Evolutionary conservation across 2,797 vertebrate species (phyloP).

Genomic region (Amniataba percoides): DNA sequence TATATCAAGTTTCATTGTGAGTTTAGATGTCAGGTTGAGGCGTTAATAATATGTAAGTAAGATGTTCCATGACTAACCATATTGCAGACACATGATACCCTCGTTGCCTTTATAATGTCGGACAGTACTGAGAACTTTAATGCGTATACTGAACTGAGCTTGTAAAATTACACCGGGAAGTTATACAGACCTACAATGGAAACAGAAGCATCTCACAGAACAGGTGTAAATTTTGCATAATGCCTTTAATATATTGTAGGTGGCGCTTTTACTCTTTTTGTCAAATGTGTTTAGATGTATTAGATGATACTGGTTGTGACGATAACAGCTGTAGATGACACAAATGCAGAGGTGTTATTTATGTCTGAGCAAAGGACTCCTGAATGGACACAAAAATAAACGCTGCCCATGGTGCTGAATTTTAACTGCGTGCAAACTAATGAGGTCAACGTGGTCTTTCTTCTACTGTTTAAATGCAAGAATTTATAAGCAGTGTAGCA

Average conservation of each 20-base stretch:
- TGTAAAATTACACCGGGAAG: constrained; percentile 26
- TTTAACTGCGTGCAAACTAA: neutral
- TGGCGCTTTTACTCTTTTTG: neutral
- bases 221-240: neutral
- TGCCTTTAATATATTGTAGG: neutral
- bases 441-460: neutral
- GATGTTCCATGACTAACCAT: neutral
- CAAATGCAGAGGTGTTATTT: neutral
- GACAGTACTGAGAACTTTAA: constrained; percentile 3
- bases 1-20: neutral
- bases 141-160: constrained; percentile 20
- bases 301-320: neutral
- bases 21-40: neutral
- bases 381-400: neutral
- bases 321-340: neutral
- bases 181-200: neutral
- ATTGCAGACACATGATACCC: constrained; percentile 6
- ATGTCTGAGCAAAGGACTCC: neutral
- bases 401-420: neutral
- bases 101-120: constrained; percentile 11
- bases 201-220: neutral
- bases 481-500: neutral
- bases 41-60: neutral
- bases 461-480: neutral
- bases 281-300: neutral